Conservation (phyloP, 2,888 invertebrate genomes). For the Thyatira batis region DNA sequence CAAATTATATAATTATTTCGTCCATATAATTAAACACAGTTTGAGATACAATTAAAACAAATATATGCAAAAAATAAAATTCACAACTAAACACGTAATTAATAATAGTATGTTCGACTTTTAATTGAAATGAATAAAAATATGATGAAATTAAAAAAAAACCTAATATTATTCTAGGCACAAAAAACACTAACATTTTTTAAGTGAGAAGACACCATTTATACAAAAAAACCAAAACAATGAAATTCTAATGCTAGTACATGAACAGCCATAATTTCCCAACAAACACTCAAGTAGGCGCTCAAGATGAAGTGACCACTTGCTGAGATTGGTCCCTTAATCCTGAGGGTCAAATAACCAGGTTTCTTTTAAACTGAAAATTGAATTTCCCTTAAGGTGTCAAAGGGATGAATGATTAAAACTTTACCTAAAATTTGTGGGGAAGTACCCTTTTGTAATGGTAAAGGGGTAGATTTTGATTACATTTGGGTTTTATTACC, state of each 20-base stretch:
- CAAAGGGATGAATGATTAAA: background rate
- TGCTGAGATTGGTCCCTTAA: conserved; percentile 15
- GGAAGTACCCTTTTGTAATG: background rate
- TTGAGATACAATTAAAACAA: no score
- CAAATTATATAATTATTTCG: no score
- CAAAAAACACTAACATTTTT: no score
- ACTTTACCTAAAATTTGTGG: background rate
- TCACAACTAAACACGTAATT: no score
- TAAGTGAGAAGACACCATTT: no score
- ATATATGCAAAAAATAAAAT: no score
- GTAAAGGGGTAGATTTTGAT: background rate
- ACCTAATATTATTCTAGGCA: no score
- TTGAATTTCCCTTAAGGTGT: conserved; percentile 11
- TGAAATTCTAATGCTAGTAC: background rate
- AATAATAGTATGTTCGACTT: no score
- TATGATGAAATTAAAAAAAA: no score
- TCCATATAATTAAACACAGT: no score
- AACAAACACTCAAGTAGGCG: conserved; percentile 25
- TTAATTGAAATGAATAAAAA: no score
- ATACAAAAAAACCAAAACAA: background rate
- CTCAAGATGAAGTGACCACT: conserved; percentile 26
- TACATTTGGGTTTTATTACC: background rate
- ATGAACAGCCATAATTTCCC: conserved; percentile 7
- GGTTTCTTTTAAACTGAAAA: conserved; percentile 26
- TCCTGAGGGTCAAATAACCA: conserved; percentile 30